phyloP scores from a whole-genome alignment of 2,797 vertebrate genomes.

The Zonotrichia albicollis region DNA sequence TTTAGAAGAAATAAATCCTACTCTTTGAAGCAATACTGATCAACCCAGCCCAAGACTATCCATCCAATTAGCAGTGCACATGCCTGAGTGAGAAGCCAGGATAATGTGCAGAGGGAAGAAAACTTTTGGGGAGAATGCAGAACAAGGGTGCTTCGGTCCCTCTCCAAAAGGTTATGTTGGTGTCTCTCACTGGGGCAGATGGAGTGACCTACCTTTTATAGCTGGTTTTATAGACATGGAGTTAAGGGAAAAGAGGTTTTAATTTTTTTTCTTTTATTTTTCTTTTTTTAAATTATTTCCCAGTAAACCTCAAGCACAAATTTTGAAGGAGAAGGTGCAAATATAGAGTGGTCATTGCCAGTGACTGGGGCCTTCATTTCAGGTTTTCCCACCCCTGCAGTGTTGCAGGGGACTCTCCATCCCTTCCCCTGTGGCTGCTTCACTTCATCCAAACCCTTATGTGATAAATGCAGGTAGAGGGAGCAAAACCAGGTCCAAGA shows the following conservation, averaged over 20 bases:
- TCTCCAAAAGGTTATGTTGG: neutral
- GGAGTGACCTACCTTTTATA: neutral
- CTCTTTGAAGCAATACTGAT: neutral
- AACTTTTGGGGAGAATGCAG: neutral
- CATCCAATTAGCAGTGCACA: neutral
- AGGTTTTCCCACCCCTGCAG: neutral
- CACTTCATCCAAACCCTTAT: fast-evolving
- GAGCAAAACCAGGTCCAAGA: neutral
- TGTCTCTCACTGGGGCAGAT: neutral
- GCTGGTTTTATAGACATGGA: neutral
- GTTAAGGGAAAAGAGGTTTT: neutral
- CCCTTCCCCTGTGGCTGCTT: neutral
- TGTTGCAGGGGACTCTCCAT: neutral
- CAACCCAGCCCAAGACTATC: neutral
- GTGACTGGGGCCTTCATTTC: neutral
- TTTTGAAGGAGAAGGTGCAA: neutral
- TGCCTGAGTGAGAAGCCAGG: neutral
- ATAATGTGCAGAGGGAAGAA: neutral
- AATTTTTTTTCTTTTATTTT: fast-evolving
- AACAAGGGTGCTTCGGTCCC: neutral
- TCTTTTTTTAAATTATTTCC: no score
- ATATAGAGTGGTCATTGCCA: neutral
- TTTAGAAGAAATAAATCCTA: neutral
- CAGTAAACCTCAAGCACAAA: neutral
- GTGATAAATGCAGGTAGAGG: neutral